Evolutionary conservation across 2,113 vertebrate species (phyloP).

Genomic region (Mystacornis crossleyi): DNA sequence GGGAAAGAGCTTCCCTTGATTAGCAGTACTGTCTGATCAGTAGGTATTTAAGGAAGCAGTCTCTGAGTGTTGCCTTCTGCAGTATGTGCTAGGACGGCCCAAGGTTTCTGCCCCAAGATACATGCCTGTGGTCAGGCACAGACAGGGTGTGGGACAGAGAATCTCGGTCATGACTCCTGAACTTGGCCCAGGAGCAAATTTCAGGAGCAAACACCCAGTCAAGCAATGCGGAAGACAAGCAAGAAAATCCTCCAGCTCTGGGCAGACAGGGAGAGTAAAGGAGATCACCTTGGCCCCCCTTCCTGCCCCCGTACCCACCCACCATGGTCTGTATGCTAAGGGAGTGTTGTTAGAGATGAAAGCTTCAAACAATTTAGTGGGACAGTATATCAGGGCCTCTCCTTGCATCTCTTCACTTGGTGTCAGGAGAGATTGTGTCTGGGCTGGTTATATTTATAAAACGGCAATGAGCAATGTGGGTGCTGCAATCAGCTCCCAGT

Average conservation of each 20-base stretch:
- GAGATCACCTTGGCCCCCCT: not conserved
- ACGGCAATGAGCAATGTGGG: not conserved
- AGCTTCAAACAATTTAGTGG: not conserved
- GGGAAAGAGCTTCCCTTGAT: not conserved
- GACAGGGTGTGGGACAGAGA: not conserved
- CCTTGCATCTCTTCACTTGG: not conserved
- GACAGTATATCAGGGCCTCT: not conserved
- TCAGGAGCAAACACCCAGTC: not conserved
- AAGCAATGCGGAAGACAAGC: not conserved
- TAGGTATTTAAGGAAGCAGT: not conserved
- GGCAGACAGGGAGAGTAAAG: not conserved
- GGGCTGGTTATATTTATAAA: constrained; percentile 27
- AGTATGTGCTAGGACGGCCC: not conserved
- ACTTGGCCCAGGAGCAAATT: not conserved
- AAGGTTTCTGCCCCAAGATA: not conserved
- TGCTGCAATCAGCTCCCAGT: not conserved
- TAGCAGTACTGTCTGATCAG: not conserved
- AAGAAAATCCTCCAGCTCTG: not conserved
- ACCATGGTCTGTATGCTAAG: not conserved
- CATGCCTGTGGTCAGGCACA: not conserved
- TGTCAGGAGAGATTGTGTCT: not conserved
- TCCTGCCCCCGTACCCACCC: not conserved
- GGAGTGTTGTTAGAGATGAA: not conserved
- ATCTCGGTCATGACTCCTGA: not conserved
- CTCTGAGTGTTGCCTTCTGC: not conserved